Evolutionary conservation across 92 coral and sea anemone genomes (phyloP), one percentile per base, ranked within the genome.

Genomic region (Zoanthus sociatus): DNA sequence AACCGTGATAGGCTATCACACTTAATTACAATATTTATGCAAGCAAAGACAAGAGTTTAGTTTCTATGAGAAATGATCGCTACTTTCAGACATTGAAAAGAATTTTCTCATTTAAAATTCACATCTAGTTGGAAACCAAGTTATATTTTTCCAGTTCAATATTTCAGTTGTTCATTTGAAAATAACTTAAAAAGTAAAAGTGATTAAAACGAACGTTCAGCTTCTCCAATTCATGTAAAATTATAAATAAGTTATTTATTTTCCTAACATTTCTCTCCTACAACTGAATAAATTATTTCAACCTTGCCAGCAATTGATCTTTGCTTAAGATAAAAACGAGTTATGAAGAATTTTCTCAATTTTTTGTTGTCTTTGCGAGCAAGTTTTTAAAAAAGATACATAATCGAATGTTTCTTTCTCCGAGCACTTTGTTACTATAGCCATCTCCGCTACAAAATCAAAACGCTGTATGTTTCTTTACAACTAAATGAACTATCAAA

Each of bases 21-120:
- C 55, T 37, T 45, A 78, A 78, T 78, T 78, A 61, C 48, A 78
- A 78, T 78, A 60, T 60, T 78, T 79, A 66, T 64, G 74, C 46
- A 21, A 58, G 70, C 70, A 78, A 56, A 60, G 30, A 55, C 26
- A n/a, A 15, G 37, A 50, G 17, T 17, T 42, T 60, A 63, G 17
- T 60, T 78, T 78, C 56, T 47, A 60, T 6, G 58, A 45, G 72
- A 64, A 79, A 79, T 33, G 53, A 63, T 55, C 63, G 47, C 85
- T 46, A 66, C 17, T 5, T 47, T 6, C 26, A 81, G 75, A 81
- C 47, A 48, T 4, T 26, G 51, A 54, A 54, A 81, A 46, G 8
- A 11, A 53, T 12, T 81, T 47, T 81, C 46, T 67, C 45, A 45
- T 42, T 45, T 51, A 44, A 31, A 67, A 12, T 47, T 47, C 58